A percentile compares a stretch with the other conserved stretches of the same genome.
Evolutionary conservation across 1,140 invertebrate genomes (phyloP).

Genomic region (Platorchestia sp.): DNA sequence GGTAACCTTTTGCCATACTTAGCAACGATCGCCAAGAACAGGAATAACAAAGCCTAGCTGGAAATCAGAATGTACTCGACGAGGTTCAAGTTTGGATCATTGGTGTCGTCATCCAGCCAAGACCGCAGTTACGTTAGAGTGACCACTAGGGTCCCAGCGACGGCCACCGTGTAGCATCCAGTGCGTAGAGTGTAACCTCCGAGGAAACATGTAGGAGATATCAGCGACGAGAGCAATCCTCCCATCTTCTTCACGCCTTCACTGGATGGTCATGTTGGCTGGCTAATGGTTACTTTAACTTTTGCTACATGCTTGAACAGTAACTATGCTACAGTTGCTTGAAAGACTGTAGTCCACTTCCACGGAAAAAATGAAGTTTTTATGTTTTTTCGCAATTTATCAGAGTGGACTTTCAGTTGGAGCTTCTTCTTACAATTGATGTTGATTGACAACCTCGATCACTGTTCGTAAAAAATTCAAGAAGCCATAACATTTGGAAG

Average conservation of each 20-base stretch:
- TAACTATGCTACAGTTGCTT: neutral
- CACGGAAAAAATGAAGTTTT: neutral
- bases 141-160: neutral
- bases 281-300: neutral
- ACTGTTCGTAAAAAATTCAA: neutral
- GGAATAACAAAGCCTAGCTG: neutral
- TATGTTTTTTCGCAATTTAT: too few species aligned
- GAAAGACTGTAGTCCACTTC: neutral
- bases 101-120: neutral
- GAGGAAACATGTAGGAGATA: neutral
- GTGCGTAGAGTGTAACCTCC: neutral
- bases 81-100: slow-evolving; percentile 2
- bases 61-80: neutral
- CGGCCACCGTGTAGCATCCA: neutral
- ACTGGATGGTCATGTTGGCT: neutral
- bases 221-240: neutral
- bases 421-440: neutral
- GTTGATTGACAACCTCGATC: neutral
- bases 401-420: neutral
- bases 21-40: neutral
- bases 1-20: neutral
- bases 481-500: neutral
- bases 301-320: neutral
- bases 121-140: neutral
- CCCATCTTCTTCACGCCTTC: neutral